A percentile compares a stretch with the other conserved stretches of the same genome.
Conservation (phyloP, 1,140 invertebrate species). For the Drosophila lacertosa region DNA sequence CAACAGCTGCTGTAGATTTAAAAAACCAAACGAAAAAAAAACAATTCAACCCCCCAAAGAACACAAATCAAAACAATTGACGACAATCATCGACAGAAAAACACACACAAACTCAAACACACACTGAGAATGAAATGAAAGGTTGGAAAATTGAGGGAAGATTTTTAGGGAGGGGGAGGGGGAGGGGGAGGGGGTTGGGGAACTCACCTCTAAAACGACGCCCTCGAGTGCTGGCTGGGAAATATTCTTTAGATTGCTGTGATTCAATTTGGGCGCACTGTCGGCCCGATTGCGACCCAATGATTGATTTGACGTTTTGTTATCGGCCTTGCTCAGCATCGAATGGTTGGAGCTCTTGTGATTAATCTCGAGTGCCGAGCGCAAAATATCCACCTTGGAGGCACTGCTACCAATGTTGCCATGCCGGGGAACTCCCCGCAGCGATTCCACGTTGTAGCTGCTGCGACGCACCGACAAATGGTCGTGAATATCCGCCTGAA, state of each 20-base stretch:
- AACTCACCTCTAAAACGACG: constrained; percentile 84
- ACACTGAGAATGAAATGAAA: too few relatives aligned
- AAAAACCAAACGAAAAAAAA: too few relatives aligned
- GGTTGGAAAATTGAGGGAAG: too few relatives aligned
- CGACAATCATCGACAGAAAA: constrained; percentile 70
- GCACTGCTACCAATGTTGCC: constrained; percentile 85
- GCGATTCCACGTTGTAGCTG: constrained; percentile 83
- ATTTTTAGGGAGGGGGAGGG: too few relatives aligned
- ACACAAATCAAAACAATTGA: constrained; percentile 79
- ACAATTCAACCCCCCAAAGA: too few relatives aligned
- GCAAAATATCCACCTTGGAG: constrained; percentile 87
- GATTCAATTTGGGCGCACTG: constrained; percentile 87
- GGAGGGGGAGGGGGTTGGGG: too few relatives aligned
- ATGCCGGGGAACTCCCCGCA: constrained; percentile 67
- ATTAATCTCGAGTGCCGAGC: constrained; percentile 88
- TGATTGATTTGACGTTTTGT: constrained; percentile 85
- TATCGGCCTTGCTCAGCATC: constrained; percentile 83
- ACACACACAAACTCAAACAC: constrained; percentile 25
- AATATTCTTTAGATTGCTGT: constrained; percentile 85
- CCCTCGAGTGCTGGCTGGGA: constrained; percentile 85
- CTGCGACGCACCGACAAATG: constrained; percentile 83
- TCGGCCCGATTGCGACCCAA: constrained; percentile 85
- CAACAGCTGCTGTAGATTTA: constrained; percentile 70
- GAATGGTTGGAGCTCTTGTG: constrained; percentile 85
- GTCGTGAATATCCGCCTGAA: constrained; percentile 82